Evolutionary conservation across 2,113 vertebrate genomes (phyloP), one percentile per base, ranked within the genome.

Genomic region (Ramphastos sulfuratus): DNA sequence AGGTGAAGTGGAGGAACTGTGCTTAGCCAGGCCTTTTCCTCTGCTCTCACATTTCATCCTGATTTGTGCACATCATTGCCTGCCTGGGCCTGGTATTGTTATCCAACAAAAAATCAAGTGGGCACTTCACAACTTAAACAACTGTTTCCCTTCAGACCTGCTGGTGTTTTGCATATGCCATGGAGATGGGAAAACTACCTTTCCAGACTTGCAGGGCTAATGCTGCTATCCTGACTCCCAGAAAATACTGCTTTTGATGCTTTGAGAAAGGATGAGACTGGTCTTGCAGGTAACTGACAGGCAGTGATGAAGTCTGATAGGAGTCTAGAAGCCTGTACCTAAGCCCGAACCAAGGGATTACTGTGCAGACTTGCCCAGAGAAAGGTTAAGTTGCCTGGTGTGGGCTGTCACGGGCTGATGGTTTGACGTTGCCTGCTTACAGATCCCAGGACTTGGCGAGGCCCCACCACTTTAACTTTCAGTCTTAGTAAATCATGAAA

Each of bases 401-500:
- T 1, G 4, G 61, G 17, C 60, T 89, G 73, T 82, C 63, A 81
- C 0, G 1, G 50, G 44, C 12, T 66, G 81, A 82, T 0, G 7
- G 33, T 44, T 92, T 93, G 73, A 76, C 7, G 8, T 60, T 16
- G 18, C 78, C 81, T 39, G 50, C 7, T 35, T 82, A 82, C 33
- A 85, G 67, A 74, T 90, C 83, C 52, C 50, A 61, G 89, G 92
- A 75, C 87, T 77, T 86, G 64, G 83, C 91, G 37, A n/a, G 69
- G 67, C 55, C 89, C 50, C 71, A 79, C 86, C 94, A 67, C 93
- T 97, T 96, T 96, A 95, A 94, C 84, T 96, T 96, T 94, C 86
- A 50, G 88, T 97, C 87, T 83, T 91, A 94, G 81, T 92, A 97
- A 97, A 97, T 97, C 94, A 95, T 6, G 2, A 94, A 97, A 97